These are phyloP conservation scores for Ianthella basta DNA, from an alignment of 37 sponge, comb jelly and placozoan species.

Conservation along the genomic window DNA sequence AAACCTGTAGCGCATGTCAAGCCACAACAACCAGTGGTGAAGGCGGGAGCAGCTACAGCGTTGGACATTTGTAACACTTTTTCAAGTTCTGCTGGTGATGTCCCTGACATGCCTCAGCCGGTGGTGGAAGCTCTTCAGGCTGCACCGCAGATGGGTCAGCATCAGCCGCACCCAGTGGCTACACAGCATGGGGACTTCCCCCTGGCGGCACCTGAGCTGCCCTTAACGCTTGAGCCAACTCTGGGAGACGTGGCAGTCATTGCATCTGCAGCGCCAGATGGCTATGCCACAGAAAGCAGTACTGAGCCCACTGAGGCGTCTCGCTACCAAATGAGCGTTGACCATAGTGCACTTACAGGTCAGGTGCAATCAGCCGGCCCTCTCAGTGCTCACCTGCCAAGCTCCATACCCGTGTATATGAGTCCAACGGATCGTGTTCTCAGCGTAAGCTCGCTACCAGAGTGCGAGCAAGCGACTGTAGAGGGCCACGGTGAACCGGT, in stretches of 20 bases:
- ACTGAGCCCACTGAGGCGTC: too few relatives aligned
- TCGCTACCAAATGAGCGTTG: too few relatives aligned
- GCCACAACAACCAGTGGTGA: conserved; percentile 18
- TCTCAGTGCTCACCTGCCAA: not conserved
- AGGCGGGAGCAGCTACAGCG: not conserved
- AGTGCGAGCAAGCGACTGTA: too few relatives aligned
- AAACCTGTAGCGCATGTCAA: conserved; percentile 33
- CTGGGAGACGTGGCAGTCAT: not conserved
- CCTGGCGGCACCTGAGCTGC: too few relatives aligned
- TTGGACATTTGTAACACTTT: not conserved
- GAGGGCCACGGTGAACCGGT: not conserved
- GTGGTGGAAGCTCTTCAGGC: not conserved
- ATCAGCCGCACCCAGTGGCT: not conserved
- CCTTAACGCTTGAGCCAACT: not conserved
- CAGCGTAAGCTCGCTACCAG: too few relatives aligned
- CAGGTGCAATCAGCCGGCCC: not conserved
- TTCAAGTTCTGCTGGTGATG: not conserved
- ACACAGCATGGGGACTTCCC: not conserved
- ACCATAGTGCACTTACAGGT: not conserved
- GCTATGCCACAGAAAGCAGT: too few relatives aligned
- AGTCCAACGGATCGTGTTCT: too few relatives aligned
- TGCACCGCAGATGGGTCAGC: not conserved
- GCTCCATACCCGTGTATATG: not conserved
- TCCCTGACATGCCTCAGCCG: not conserved
- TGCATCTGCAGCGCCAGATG: too few relatives aligned